A percentile compares a stretch with the other conserved stretches of the same genome.
phyloP scores from a whole-genome alignment of 2,888 invertebrate species.

The Drosophila melanocephala region DNA sequence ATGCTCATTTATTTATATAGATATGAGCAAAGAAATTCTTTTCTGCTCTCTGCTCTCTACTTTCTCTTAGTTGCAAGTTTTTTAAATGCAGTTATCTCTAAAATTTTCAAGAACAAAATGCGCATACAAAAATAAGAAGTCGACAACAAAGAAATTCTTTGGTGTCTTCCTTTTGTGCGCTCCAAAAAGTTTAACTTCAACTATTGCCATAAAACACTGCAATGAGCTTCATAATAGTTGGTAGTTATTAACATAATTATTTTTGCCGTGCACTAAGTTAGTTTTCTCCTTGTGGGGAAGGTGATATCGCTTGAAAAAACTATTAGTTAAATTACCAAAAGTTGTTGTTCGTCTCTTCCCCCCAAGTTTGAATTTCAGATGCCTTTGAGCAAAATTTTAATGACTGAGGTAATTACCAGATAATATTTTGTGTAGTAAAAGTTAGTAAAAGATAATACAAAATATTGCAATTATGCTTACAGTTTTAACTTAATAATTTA shows the following conservation, averaged over 20 bases:
- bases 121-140: slow-evolving; percentile 7
- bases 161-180: slow-evolving; percentile 26
- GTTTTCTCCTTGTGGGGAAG: not conserved
- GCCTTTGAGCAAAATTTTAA: slow-evolving; percentile 14
- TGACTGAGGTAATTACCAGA: slow-evolving; percentile 29
- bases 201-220: slow-evolving; percentile 44
- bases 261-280: slow-evolving; percentile 30
- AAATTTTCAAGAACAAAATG: slow-evolving; percentile 5
- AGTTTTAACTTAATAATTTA: slow-evolving; percentile 11
- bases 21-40: not conserved
- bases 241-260: slow-evolving; percentile 70
- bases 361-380: slow-evolving; percentile 10
- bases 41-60: not conserved
- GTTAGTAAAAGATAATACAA: not conserved
- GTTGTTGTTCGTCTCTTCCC: slow-evolving; percentile 7
- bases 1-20: not conserved
- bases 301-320: slow-evolving; percentile 15
- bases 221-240: slow-evolving; percentile 70
- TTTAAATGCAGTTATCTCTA: slow-evolving; percentile 2
- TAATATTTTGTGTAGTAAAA: slow-evolving; percentile 13
- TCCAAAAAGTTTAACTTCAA: slow-evolving; percentile 20
- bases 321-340: slow-evolving; percentile 33
- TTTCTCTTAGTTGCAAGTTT: not conserved
- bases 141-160: slow-evolving; percentile 29
- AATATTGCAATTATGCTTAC: slow-evolving; percentile 1